Percentiles rank a stretch among this genome's conserved stretches.
phyloP scores from a whole-genome alignment of 1,140 invertebrate genomes.

The Polypedilum vanderplanki region DNA sequence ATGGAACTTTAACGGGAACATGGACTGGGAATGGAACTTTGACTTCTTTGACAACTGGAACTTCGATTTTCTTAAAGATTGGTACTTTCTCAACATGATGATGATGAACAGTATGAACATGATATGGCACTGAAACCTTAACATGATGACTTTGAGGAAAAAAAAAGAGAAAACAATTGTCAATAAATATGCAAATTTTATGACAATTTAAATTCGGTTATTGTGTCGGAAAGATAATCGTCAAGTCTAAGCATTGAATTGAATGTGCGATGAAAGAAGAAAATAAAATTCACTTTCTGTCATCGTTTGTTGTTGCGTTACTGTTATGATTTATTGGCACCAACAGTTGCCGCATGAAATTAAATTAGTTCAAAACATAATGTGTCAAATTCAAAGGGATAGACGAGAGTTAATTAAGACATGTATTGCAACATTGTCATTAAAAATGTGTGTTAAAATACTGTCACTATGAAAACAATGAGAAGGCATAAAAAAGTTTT shows the following conservation, averaged over 20 bases:
- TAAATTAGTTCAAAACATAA: background rate
- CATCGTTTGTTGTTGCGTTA: background rate
- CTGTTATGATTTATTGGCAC: background rate
- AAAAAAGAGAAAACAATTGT: constrained; percentile 31
- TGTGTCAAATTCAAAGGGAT: background rate
- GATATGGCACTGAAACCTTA: constrained; percentile 55
- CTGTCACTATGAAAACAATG: too few relatives aligned
- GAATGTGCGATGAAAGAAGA: background rate
- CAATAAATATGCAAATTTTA: too few relatives aligned
- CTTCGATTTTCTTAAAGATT: constrained; percentile 39
- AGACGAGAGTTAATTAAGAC: too few relatives aligned
- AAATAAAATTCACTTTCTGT: background rate
- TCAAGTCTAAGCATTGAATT: background rate
- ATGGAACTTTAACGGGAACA: constrained; percentile 40
- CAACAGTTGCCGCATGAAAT: background rate
- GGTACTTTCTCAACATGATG: constrained; percentile 55
- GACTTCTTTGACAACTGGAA: constrained; percentile 45
- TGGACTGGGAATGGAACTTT: constrained; percentile 45
- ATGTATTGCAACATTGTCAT: too few relatives aligned
- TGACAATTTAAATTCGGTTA: background rate
- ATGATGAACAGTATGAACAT: constrained; percentile 59
- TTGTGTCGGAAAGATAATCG: constrained; percentile 1
- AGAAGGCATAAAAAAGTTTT: too few relatives aligned
- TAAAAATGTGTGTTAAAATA: too few relatives aligned
- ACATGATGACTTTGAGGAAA: constrained; percentile 49